Evolutionary conservation across 2,888 invertebrate genomes (phyloP).

Genomic region (Dicranocentrus wangi): DNA sequence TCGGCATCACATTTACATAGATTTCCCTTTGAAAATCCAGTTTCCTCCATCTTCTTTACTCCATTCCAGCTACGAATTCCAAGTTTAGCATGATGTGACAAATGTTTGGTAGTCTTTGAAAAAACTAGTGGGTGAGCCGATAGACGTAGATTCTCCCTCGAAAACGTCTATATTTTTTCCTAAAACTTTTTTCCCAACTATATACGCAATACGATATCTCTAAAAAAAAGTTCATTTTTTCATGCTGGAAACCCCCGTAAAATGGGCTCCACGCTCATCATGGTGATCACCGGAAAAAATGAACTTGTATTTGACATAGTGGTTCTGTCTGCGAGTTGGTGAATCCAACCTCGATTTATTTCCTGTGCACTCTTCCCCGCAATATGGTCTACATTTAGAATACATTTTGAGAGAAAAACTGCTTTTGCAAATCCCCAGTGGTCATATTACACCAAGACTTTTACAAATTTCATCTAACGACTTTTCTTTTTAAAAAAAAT

Average conservation of each 20-base stretch:
- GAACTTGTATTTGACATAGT: constrained; percentile 35
- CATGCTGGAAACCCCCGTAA: not conserved
- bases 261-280: constrained; percentile 33
- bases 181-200: no score
- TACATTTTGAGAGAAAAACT: not conserved
- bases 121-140: constrained; percentile 30
- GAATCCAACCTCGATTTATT: constrained; percentile 55
- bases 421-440: constrained; percentile 20
- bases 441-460: constrained; percentile 27
- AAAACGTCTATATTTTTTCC: constrained; percentile 16
- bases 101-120: constrained; percentile 54
- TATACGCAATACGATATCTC: no score
- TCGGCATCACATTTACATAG: constrained; percentile 63
- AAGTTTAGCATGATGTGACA: constrained; percentile 57
- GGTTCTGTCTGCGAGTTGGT: no score
- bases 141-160: constrained; percentile 9
- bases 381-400: not conserved
- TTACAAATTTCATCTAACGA: constrained; percentile 42
- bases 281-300: constrained; percentile 43
- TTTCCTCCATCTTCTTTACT: not conserved
- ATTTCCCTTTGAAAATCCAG: constrained; percentile 55
- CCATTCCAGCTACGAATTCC: constrained; percentile 12
- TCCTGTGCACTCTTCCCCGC: not conserved
- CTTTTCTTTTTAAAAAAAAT: not conserved
- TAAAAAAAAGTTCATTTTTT: constrained; percentile 47